Evolutionary conservation across 1,140 invertebrate species (phyloP).

Genomic region (Neomicropteryx cornuta): DNA sequence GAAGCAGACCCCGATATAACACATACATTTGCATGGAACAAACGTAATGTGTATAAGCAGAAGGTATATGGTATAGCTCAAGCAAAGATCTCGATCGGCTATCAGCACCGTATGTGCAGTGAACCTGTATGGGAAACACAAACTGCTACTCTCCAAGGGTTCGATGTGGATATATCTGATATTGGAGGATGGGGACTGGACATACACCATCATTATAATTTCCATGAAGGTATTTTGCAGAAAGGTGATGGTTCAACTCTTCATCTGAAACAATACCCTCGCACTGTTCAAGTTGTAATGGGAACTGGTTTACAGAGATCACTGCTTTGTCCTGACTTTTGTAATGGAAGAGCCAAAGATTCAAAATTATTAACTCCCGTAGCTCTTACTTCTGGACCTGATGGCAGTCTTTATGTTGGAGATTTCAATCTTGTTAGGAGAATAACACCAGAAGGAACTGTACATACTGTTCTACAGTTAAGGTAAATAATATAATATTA

Average conservation of each 20-base stretch:
- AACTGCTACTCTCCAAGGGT: slow-evolving; percentile 88
- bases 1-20: slow-evolving; percentile 91
- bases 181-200: slow-evolving; percentile 96
- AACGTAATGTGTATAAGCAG: slow-evolving; percentile 93
- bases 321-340: slow-evolving; percentile 63
- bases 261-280: slow-evolving; percentile 86
- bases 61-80: slow-evolving; percentile 85
- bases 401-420: slow-evolving; percentile 93
- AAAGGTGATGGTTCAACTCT: slow-evolving; percentile 91
- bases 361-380: slow-evolving; percentile 83
- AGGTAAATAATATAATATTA: slow-evolving; percentile 45
- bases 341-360: slow-evolving; percentile 77
- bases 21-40: slow-evolving; percentile 95
- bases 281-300: slow-evolving; percentile 84
- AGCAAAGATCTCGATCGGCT: slow-evolving; percentile 83
- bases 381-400: slow-evolving; percentile 84
- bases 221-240: slow-evolving; percentile 92
- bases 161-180: slow-evolving; percentile 93
- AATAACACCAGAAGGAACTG: slow-evolving; percentile 82
- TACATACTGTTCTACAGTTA: slow-evolving; percentile 87
- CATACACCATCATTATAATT: slow-evolving; percentile 97
- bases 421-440: slow-evolving; percentile 93
- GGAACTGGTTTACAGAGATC: slow-evolving; percentile 83
- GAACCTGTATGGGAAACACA: slow-evolving; percentile 89
- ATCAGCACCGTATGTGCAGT: slow-evolving; percentile 81